Base-by-base conservation (phyloP, 2,113 vertebrate species). In the Noctilio leporinus region DNA sequence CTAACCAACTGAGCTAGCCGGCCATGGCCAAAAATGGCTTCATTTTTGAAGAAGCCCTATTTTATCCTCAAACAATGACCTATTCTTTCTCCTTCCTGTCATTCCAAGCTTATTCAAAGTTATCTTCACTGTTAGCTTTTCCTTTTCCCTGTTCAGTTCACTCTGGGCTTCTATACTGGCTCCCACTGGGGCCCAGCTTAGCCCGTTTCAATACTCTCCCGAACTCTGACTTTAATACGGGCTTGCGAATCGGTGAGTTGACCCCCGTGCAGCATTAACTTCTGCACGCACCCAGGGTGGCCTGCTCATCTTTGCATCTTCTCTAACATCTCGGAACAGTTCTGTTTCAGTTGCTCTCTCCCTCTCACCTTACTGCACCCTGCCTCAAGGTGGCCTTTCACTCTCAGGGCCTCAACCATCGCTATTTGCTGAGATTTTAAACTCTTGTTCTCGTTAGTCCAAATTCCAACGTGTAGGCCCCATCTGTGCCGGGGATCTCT, bases 211-310 rank as follows among this genome's bases (percentile, higher is more conserved):
- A 0, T 15, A 16, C n/a, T 30, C 45, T 67, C 76, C 49, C 8
- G 7, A 72, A 40, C 5, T 10, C 65, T 55, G 57, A 57, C 38
- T 30, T 57, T 47, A 30, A n/a, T 3, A 9, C 1, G 5, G 6
- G 16, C 55, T 17, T 40, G 43, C 3, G 33, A 64, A 38, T 1
- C 30, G 57, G 43, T 4, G 33, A 64, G n/a, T 1, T n/a, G 57
- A 43, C 2, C 43, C 38, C 33, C 1, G 7, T 3, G 17, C 20
- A 6, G 14, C 43, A 17, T 4, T 16, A 38, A 38, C 70, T 8
- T 5, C 33, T 8, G 7, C 45, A 83, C 11, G 0, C 55, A 9
- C 4, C 45, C 10, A 7, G 1, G 59, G 15, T 0, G 10, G 7
- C 26, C 47, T 11, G 62, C 53, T n/a, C 40, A 40, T 49, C 51